A percentile compares a stretch with the other conserved stretches of the same genome.
These are phyloP conservation scores for Horisme vitalbata DNA, from an alignment of 2,888 invertebrate genomes.

Conservation along the genomic window DNA sequence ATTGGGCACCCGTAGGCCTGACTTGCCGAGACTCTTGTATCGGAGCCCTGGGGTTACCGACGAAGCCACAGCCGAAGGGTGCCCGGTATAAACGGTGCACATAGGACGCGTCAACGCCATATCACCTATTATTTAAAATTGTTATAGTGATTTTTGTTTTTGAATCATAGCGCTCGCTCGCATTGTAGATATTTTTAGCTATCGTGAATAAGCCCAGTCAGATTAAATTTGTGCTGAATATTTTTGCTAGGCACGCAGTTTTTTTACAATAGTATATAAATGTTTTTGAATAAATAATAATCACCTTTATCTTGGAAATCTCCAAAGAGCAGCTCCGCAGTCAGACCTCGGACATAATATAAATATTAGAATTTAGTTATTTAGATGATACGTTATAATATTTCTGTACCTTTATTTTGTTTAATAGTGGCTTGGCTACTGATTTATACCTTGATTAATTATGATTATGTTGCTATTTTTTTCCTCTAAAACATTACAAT, in stretches of 20 bases:
- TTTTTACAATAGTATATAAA: no score
- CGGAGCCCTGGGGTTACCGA: conserved; percentile 91
- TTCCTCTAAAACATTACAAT: no score
- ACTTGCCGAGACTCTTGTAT: conserved; percentile 97
- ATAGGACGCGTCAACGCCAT: conserved; percentile 71
- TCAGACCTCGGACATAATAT: conserved; percentile 18
- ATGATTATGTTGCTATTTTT: no score
- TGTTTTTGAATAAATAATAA: no score
- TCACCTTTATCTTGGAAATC: conserved; percentile 25
- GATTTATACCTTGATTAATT: no score
- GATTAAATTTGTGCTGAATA: not conserved
- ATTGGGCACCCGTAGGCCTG: conserved; percentile 96
- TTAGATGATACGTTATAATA: no score
- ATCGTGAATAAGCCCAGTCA: conserved; percentile 1
- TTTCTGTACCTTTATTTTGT: no score
- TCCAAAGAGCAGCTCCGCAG: conserved; percentile 22
- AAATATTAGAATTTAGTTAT: not conserved
- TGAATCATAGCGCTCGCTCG: not conserved
- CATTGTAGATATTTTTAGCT: conserved; percentile 9
- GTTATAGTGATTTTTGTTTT: not conserved
- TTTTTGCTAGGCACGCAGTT: not conserved
- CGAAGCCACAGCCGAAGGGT: conserved; percentile 85
- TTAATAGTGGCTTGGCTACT: no score
- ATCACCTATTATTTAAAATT: conserved; percentile 52
- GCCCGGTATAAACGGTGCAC: conserved; percentile 74